phyloP scores from a whole-genome alignment of 92 coral and sea anemone species.

The Porites rus region DNA sequence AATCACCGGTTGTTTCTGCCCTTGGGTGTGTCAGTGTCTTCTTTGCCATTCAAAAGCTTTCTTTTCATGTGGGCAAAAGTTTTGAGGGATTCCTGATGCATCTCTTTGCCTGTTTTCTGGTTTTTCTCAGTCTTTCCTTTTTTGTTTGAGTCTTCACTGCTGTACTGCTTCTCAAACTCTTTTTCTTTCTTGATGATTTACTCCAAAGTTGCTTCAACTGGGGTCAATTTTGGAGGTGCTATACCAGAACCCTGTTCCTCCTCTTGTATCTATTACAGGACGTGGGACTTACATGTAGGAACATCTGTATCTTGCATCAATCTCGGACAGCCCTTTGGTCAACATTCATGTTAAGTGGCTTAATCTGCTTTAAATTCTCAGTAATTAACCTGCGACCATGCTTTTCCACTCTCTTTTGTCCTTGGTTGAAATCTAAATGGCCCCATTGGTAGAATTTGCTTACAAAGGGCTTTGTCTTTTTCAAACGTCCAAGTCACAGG shows the following conservation, averaged over 20 bases:
- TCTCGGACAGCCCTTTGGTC: slow-evolving; percentile 46
- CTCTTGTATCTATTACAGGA: slow-evolving; percentile 6
- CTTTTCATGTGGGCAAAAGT: slow-evolving; percentile 25
- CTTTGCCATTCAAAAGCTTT: slow-evolving; percentile 5
- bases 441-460: slow-evolving; percentile 24
- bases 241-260: slow-evolving; percentile 30
- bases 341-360: slow-evolving; percentile 15
- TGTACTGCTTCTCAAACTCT: slow-evolving; percentile 22
- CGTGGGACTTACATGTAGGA: not conserved
- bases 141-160: slow-evolving; percentile 22
- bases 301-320: not conserved
- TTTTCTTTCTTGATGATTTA: slow-evolving; percentile 12
- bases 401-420: slow-evolving; percentile 32
- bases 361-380: slow-evolving; percentile 18
- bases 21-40: not conserved
- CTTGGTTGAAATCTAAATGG: slow-evolving; percentile 44
- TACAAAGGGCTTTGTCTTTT: slow-evolving; percentile 43
- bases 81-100: slow-evolving; percentile 23
- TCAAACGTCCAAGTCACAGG: slow-evolving; percentile 37
- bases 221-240: slow-evolving; percentile 19
- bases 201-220: slow-evolving; percentile 4
- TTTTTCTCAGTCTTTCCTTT: slow-evolving; percentile 13
- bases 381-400: slow-evolving; percentile 42
- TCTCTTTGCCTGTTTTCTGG: slow-evolving; percentile 15
- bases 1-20: slow-evolving; percentile 4